Evolutionary conservation across 2,888 invertebrate genomes (phyloP).

Genomic region (Tenthredo livida): DNA sequence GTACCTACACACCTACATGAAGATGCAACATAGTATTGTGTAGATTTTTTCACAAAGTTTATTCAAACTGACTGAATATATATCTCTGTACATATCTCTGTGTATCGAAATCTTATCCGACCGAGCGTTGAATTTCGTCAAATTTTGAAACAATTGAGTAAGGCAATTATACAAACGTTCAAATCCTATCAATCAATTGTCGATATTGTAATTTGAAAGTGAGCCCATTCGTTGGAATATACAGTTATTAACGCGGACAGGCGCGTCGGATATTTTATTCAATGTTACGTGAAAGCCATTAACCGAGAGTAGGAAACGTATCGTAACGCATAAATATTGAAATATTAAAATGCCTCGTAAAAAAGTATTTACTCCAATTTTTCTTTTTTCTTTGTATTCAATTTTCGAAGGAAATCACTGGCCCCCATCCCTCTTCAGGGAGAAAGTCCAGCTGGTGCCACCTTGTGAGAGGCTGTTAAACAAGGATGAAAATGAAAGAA

Average conservation of each 20-base stretch:
- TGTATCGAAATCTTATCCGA: background rate
- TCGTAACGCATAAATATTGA: constrained; percentile 15
- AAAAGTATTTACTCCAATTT: background rate
- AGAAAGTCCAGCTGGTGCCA: background rate
- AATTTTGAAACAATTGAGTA: background rate
- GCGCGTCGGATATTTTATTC: constrained; percentile 33
- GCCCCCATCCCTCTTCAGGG: background rate
- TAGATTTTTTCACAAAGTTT: background rate
- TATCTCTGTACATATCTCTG: background rate
- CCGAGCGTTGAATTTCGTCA: constrained; percentile 25
- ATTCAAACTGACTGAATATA: background rate
- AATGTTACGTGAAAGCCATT: constrained; percentile 9
- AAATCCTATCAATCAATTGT: constrained; percentile 27
- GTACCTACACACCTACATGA: background rate
- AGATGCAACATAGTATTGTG: background rate
- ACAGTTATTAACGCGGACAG: constrained; percentile 11
- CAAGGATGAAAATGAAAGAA: background rate
- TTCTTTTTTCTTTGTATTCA: background rate
- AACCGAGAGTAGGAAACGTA: background rate
- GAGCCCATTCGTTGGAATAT: background rate
- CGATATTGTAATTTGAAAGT: constrained; percentile 21
- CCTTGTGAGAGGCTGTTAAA: background rate
- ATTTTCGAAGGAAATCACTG: constrained; percentile 2
- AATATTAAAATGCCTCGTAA: constrained; percentile 8
- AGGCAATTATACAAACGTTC: background rate